Conservation (phyloP, 2,113 vertebrate genomes). For the Maccullochella peelii region DNA sequence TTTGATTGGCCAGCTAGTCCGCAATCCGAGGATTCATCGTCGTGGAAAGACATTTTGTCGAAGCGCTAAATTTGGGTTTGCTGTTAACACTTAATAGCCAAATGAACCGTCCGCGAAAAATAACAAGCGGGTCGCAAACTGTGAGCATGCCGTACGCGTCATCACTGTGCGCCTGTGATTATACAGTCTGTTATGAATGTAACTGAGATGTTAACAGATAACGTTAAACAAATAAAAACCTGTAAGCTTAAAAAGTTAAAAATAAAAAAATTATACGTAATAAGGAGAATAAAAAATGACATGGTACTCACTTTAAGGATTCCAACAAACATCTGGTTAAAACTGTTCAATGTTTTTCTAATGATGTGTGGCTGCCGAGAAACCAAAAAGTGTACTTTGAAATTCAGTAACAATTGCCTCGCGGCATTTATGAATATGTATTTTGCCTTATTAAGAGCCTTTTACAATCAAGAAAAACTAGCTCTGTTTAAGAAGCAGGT, state of each 20-base stretch:
- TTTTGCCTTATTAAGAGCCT: background rate
- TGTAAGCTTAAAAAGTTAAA: background rate
- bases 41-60: conserved; percentile 75
- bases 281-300: background rate
- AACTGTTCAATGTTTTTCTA: background rate
- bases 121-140: conserved; percentile 52
- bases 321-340: background rate
- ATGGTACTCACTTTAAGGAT: background rate
- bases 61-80: background rate
- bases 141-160: background rate
- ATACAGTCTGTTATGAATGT: no score
- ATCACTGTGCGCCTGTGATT: conserved; percentile 53
- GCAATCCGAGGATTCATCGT: conserved; percentile 62
- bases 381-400: background rate
- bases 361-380: background rate
- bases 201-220: background rate
- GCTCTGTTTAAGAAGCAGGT: background rate
- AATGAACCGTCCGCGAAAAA: conserved; percentile 13
- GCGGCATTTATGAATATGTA: background rate
- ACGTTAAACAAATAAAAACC: background rate
- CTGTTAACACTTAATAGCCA: background rate
- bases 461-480: background rate
- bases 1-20: conserved; percentile 58
- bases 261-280: background rate
- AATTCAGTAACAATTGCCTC: background rate